Conservation (phyloP, 2,888 invertebrate genomes). For the Hyposoter didymator region DNA sequence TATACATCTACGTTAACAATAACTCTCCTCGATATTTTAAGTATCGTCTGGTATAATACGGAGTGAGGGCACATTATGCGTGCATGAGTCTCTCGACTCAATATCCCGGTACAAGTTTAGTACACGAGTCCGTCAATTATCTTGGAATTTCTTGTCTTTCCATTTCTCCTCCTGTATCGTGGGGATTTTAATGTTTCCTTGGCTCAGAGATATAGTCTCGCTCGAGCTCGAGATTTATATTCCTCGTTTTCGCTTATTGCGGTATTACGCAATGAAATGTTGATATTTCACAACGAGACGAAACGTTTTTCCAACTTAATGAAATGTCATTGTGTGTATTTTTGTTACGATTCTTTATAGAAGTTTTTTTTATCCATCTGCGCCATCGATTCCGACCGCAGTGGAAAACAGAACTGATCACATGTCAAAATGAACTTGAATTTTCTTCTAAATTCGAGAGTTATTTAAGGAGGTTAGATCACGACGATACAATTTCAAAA, state of each 20-base stretch:
- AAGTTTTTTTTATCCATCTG: not conserved
- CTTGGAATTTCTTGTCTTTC: conserved; percentile 62
- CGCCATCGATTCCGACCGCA: not conserved
- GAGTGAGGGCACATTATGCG: conserved; percentile 39
- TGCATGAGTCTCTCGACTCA: conserved; percentile 44
- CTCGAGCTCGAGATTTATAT: conserved; percentile 51
- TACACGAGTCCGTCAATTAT: conserved; percentile 63
- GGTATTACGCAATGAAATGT: conserved; percentile 19
- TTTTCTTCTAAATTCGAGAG: not conserved
- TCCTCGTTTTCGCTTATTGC: conserved; percentile 50
- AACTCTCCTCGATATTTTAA: conserved; percentile 63
- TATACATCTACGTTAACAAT: conserved; percentile 66
- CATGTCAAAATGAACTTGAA: not conserved
- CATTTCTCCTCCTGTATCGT: conserved; percentile 49
- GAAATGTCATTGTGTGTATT: conserved; percentile 21
- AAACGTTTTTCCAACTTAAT: conserved; percentile 6
- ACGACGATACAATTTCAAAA: not conserved
- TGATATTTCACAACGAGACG: conserved; percentile 35
- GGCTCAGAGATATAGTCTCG: conserved; percentile 49
- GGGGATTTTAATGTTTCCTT: conserved; percentile 50
- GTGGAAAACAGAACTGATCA: not conserved
- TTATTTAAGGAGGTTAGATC: not conserved
- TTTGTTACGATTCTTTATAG: not conserved
- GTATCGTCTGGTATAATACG: conserved; percentile 51
- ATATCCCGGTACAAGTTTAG: conserved; percentile 20